Base-by-base conservation (phyloP, 30 jellyfish, hydroid and myxozoan species). In the Nemopilema nomurai region DNA sequence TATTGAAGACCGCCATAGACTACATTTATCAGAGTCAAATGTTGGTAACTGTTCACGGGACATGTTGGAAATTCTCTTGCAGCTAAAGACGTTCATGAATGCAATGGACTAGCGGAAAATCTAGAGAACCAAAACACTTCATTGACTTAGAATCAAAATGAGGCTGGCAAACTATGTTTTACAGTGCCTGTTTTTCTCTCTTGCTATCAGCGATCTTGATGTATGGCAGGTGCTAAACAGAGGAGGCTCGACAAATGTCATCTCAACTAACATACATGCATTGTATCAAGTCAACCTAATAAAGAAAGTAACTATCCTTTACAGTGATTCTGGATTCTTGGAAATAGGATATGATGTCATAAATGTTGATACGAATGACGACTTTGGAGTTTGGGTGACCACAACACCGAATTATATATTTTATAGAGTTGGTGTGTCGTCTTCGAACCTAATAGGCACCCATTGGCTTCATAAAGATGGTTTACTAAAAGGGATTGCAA, bases 321-420 rank as follows among this genome's bases (percentile, higher is more conserved):
- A 41, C 25, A 67, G 41, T 6, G 90, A 81, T 50, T n/a, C 76
- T 0, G 90, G 90, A 31, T 69, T 69, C 70, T 13, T 27, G 0
- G 22, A 16, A 25, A 26, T 71, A 6, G 75, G 26, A 28, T n/a
- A 8, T 6, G 0, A 23, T 20, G 23, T 67, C 4, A 20, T 18
- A 19, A 66, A 69, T 67, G 66, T 81, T 29, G 83, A 32, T 20
- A 83, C 52, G 16, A 81, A 81, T 52, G 90, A 81, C 17, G 90
- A 81, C 18, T 67, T 30, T 27, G 90, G 52, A 25, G 0, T 81
- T 8, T 81, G 90, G 90, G 51, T 81, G 0, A 69, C 67, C 13
- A 33, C 18, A 0, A 67, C 32, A 0, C 1, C 8, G 16, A 8
- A 32, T 0, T 1, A 67, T 26, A 69, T 81, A 4, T 69, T 67